Base-by-base conservation (phyloP, 1,140 invertebrate genomes). In the Brachionus asplanchnoidis region DNA sequence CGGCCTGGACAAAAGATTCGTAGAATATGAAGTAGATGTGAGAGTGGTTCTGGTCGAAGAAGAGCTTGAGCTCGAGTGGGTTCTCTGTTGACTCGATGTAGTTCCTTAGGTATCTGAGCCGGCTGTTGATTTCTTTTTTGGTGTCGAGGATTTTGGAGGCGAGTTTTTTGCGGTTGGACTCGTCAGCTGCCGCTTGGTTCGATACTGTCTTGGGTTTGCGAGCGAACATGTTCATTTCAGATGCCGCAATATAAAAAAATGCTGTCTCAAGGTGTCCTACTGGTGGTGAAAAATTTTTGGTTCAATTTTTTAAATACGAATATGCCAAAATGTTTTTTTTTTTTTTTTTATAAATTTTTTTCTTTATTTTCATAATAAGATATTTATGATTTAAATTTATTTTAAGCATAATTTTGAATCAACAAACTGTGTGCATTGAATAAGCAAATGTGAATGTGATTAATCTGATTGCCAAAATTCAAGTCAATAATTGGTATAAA, bases 21-120 rank as follows among this genome's bases (percentile, higher is more conserved):
- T 97, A 96, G 68, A 98, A 92, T 87, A 97, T 95, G 88, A 94
- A 95, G 89, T 97, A 98, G 36, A 98, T 94, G 92, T 96, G 94
- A 88, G 95, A 96, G 88, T 96, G 97, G 90, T 97, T 95, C 44
- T 92, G 92, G 90, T 97, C 95, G 89, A 97, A 97, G 87, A 97
- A 94, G 65, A 92, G 92, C 91, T 97, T 97, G 11, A 94, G 93
- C 91, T 97, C 96, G 86, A 82, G 17, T 56, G n/a, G 26, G 36
- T 65, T 82, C 3, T 82, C 65, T 4, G 79, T 82, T 1, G 79
- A 82, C 4, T 68, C 79, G 9, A 82, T 82, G 50, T 36, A 82
- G 8, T 40, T 65, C 65, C 60, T 60, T 1, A 82, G 40, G 26
- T 82, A 82, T 42, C 79, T 60, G 11, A 82, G 53, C 1, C 79